These are phyloP conservation scores for Oreocharis arfaki DNA, from an alignment of 2,113 vertebrate species.

Conservation along the genomic window DNA sequence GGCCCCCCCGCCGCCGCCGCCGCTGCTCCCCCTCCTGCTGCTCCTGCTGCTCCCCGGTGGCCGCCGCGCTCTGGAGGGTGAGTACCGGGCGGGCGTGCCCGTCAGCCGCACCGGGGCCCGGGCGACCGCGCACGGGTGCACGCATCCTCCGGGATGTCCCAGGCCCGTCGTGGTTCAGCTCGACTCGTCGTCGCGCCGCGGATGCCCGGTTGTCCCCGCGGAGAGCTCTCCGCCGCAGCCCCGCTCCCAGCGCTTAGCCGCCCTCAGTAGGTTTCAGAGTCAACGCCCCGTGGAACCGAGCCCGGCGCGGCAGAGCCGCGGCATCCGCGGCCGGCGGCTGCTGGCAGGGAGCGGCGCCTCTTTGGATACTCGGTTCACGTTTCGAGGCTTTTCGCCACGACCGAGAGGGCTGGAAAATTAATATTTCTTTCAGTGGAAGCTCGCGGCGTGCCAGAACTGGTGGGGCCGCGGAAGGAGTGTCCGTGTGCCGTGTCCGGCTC, in stretches of 20 bases:
- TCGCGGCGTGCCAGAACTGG: background rate
- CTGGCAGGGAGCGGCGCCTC: background rate
- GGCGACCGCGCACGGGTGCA: background rate
- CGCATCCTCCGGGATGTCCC: background rate
- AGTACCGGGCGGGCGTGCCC: constrained; percentile 11
- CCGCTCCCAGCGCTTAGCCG: background rate
- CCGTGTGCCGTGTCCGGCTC: background rate
- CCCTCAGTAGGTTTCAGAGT: constrained; percentile 3
- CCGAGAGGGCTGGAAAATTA: constrained; percentile 8
- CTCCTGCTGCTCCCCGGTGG: constrained; percentile 60
- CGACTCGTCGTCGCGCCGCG: background rate
- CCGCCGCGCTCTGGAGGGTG: constrained; percentile 72
- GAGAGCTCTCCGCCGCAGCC: background rate
- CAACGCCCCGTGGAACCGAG: background rate
- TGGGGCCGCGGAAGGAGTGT: background rate
- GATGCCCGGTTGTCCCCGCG: background rate
- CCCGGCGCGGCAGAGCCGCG: background rate
- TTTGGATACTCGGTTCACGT: constrained; percentile 5
- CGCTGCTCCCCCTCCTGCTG: constrained; percentile 1
- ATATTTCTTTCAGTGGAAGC: constrained; percentile 10
- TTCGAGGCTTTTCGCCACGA: background rate
- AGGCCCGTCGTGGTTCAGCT: background rate
- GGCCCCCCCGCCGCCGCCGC: background rate
- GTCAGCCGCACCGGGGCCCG: background rate
- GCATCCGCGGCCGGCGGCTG: background rate